Conservation (phyloP, 2,888 invertebrate genomes). For the Hirtodrosophila cameraria region DNA sequence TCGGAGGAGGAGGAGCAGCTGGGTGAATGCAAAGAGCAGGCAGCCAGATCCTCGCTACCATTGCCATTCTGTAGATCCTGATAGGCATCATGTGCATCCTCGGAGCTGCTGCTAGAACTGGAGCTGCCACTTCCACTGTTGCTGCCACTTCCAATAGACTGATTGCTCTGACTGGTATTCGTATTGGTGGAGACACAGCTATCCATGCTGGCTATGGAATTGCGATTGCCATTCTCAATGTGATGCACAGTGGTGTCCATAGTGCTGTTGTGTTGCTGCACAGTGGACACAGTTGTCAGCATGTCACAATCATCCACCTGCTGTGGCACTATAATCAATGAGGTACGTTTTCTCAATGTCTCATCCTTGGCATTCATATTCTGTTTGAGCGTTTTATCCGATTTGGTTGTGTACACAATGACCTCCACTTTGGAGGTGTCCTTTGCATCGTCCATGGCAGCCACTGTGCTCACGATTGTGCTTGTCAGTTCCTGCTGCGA, state of each 20-base stretch:
- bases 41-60: slow-evolving; percentile 55
- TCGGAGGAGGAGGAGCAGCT: slow-evolving; percentile 53
- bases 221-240: slow-evolving; percentile 74
- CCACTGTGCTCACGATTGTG: slow-evolving; percentile 21
- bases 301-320: slow-evolving; percentile 59
- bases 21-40: slow-evolving; percentile 37
- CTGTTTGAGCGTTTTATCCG: slow-evolving; percentile 83
- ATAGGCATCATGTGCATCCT: slow-evolving; percentile 77
- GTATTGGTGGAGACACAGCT: slow-evolving; percentile 80
- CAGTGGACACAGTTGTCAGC: slow-evolving; percentile 15
- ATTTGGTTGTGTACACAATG: slow-evolving; percentile 82
- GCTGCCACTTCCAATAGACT: slow-evolving; percentile 47
- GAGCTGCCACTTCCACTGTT: slow-evolving; percentile 33
- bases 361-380: slow-evolving; percentile 84
- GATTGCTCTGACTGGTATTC: slow-evolving; percentile 74
- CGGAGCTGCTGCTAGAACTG: slow-evolving; percentile 51
- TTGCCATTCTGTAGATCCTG: slow-evolving; percentile 83
- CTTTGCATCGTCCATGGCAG: slow-evolving; percentile 30
- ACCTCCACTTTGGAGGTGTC: slow-evolving; percentile 81
- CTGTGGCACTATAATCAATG: slow-evolving; percentile 83
- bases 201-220: slow-evolving; percentile 83
- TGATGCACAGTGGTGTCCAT: slow-evolving; percentile 29
- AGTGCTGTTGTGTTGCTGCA: slow-evolving; percentile 18
- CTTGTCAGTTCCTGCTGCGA: slow-evolving; percentile 55
- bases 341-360: slow-evolving; percentile 82